These are phyloP conservation scores for Nematopogon swammerdamellus DNA, from an alignment of 2,888 invertebrate genomes.

Conservation along the genomic window DNA sequence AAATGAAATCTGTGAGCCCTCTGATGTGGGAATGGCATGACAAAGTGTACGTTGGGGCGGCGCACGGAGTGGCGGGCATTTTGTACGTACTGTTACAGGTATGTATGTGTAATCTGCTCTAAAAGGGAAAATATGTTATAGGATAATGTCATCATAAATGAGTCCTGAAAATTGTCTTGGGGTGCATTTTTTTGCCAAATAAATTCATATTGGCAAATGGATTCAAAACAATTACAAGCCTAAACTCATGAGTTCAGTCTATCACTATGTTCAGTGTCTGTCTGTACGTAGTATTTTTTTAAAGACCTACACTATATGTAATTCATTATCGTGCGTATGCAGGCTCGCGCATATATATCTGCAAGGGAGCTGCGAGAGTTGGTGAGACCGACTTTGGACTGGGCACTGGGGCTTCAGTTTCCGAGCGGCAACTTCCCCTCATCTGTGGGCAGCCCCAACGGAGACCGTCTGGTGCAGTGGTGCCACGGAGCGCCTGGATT, in stretches of 20 bases:
- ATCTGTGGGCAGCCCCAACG: slow-evolving; percentile 61
- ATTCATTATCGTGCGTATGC: not conserved
- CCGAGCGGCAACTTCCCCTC: slow-evolving; percentile 74
- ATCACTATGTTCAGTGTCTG: too few relatives aligned
- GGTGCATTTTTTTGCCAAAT: not conserved
- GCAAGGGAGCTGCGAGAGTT: slow-evolving; percentile 52
- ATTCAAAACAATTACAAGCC: too few relatives aligned
- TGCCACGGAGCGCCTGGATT: slow-evolving; percentile 93
- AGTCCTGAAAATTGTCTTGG: too few relatives aligned
- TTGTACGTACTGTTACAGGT: slow-evolving; percentile 79
- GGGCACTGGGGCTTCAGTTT: slow-evolving; percentile 55
- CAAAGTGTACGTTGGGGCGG: slow-evolving; percentile 82
- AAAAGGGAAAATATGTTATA: too few relatives aligned
- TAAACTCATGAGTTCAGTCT: too few relatives aligned
- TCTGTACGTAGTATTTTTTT: too few relatives aligned
- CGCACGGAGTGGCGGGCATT: slow-evolving; percentile 87
- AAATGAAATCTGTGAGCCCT: slow-evolving; percentile 56
- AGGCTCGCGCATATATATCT: slow-evolving; percentile 57
- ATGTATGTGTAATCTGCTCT: slow-evolving; percentile 10
- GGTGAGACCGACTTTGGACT: slow-evolving; percentile 64
- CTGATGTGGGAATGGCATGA: slow-evolving; percentile 87
- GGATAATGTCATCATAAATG: too few relatives aligned
- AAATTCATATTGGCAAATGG: too few relatives aligned
- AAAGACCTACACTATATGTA: too few relatives aligned
- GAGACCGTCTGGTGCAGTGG: slow-evolving; percentile 85